Base-by-base conservation (phyloP, 2,888 invertebrate species). In the Andrena chrysosceles region DNA sequence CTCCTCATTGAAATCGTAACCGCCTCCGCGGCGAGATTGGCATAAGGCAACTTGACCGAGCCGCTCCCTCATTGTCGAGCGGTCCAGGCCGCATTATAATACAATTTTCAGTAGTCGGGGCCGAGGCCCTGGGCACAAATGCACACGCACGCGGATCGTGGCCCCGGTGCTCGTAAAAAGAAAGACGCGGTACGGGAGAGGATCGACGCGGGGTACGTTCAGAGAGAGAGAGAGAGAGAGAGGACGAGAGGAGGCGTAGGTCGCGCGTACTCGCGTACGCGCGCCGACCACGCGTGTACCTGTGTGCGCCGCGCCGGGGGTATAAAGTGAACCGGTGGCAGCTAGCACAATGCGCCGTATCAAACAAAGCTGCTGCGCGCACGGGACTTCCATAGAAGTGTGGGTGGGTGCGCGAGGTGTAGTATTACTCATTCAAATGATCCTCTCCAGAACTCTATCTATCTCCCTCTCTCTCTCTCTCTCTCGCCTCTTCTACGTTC, bases 401-500 rank as follows among this genome's bases (percentile, higher is more conserved):
- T 93, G 92, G 93, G 93, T 93, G 93, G 93, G 91, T 92, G 90
- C 89, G 90, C 90, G 92, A 93, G 93, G 94, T 94, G 93, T 94
- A 93, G 93, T 93, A 94, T 94, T 94, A 93, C 94, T 93, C 93
- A 94, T 94, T 94, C 94, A 93, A 93, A 93, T 92, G 92, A 93
- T 93, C 91, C 92, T 93, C 91, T 91, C 89, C 89, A 82, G 83
- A 77, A 69, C 81, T 76, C 72, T 70, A 79, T 68, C 77, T 29
- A 64, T 78, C 85, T 85, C 68, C 74, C 73, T 76, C 72, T 72
- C 78, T 72, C 35, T 75, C 63, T 67, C 59, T 49, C 35, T 75
- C 63, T 67, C 59, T 35, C 56, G 10, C 56, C 49, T 62, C 77
- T 62, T 70, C 0, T 7, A 7, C 29, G 56, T 49, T 20, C 33